A percentile compares a stretch with the other conserved stretches of the same genome.
Evolutionary conservation across 2,797 vertebrate genomes (phyloP).

Genomic region (Aselliscus stoliczkanus): DNA sequence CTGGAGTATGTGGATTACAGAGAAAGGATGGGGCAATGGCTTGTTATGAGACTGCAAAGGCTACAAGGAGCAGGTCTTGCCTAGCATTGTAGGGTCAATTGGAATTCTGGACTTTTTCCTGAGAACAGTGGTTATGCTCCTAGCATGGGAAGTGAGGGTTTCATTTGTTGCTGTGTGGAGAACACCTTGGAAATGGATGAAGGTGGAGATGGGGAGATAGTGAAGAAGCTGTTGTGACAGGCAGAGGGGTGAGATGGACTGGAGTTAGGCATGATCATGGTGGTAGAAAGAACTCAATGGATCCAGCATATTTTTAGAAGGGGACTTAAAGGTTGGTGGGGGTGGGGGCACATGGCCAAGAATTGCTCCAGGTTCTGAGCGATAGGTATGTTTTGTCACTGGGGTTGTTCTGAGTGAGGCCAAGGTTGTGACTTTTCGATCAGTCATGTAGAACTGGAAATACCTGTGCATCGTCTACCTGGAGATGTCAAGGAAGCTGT

Average conservation of each 20-base stretch:
- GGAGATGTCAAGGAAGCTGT: neutral
- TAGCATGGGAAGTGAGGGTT: no score
- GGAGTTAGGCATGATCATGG: accelerated
- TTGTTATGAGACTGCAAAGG: neutral
- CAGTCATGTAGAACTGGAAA: neutral
- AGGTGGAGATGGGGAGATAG: neutral
- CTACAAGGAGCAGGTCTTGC: neutral
- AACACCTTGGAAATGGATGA: neutral
- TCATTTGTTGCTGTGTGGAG: neutral
- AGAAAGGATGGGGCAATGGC: neutral
- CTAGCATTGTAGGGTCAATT: no score
- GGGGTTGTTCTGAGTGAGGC: neutral
- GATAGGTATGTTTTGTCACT: neutral
- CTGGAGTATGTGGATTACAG: neutral
- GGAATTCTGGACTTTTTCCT: neutral
- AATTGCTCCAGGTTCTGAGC: neutral
- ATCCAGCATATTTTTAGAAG: neutral
- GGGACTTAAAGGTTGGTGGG: neutral
- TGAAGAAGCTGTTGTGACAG: neutral
- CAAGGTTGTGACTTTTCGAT: neutral
- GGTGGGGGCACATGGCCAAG: accelerated
- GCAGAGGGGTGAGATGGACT: neutral
- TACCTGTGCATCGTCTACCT: accelerated
- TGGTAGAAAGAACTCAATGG: neutral
- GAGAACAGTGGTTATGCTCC: neutral